Evolutionary conservation across 2,797 vertebrate species (phyloP), one percentile per base, ranked within the genome.

Genomic region (Falco biarmicus): DNA sequence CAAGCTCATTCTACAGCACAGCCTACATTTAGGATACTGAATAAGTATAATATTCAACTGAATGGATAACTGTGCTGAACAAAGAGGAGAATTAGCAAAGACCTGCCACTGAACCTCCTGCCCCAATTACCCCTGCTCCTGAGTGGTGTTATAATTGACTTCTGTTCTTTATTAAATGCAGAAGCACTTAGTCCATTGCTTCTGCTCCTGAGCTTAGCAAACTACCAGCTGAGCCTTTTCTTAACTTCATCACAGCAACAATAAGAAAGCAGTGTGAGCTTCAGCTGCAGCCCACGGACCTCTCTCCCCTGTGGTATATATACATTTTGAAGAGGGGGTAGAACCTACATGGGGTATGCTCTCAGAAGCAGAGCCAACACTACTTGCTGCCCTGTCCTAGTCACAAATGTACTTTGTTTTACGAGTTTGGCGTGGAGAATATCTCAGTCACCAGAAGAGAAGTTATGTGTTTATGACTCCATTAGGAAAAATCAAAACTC

Each of bases 151-250:
- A 7, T 92, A 87, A 95, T 95, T 94, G 75, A 92, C 68, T 94
- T 87, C 84, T 92, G 41, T 37, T 89, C 57, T 83, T 79, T 94
- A 54, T 54, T 74, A 87, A 86, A 92, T 14, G 32, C 60, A 69
- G 71, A 53, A 89, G 34, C 43, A 74, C 45, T 96, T 70, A 80
- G n/a, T 60, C 78, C 68, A 11, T 80, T 39, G 68, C 86, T 87
- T 89, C 84, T 81, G 32, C 34, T 84, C 34, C 56, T 15, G 37
- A 91, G 74, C 48, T 84, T 43, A 90, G 81, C 66, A 82, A 90
- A 63, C 41, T 32, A 18, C 90, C 81, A 87, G 74, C 88, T 84
- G 74, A 95, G 84, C 57, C 75, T 80, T 85, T 93, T 51, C 92
- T 92, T 82, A 75, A 19, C 71, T 20, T 65, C 68, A 29, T 69